These are phyloP conservation scores for Adelphocoris suturalis DNA, from an alignment of 2,888 invertebrate genomes.

Conservation along the genomic window DNA sequence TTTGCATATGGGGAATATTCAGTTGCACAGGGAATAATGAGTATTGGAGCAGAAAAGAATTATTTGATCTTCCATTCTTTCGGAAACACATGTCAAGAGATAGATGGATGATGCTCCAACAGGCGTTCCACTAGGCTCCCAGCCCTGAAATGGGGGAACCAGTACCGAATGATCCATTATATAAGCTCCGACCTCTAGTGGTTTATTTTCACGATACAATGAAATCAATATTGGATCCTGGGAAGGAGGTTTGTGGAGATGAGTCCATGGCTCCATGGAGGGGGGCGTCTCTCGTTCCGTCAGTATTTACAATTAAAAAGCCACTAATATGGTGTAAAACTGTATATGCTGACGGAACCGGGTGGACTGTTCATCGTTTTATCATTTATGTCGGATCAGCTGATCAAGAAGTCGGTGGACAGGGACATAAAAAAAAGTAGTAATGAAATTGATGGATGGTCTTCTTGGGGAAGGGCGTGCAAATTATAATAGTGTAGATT, in stretches of 20 bases:
- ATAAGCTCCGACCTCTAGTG: slow-evolving; percentile 77
- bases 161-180: background rate
- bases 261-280: slow-evolving; percentile 78
- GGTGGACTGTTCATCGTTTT: slow-evolving; percentile 76
- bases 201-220: slow-evolving; percentile 78
- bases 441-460: slow-evolving; percentile 44
- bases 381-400: slow-evolving; percentile 75
- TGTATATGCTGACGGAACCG: slow-evolving; percentile 77
- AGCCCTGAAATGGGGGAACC: background rate
- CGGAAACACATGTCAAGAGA: slow-evolving; percentile 27
- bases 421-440: slow-evolving; percentile 38
- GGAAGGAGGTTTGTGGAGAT: slow-evolving; percentile 77
- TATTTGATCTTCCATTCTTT: slow-evolving; percentile 11
- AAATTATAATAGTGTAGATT: slow-evolving; percentile 68
- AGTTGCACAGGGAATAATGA: background rate
- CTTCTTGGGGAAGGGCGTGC: slow-evolving; percentile 62
- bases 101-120: slow-evolving; percentile 19
- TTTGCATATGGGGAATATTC: slow-evolving; percentile 22
- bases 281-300: slow-evolving; percentile 77
- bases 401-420: slow-evolving; percentile 74
- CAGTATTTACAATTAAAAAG: slow-evolving; percentile 78
- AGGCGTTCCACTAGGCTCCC: background rate
- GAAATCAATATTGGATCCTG: slow-evolving; percentile 77
- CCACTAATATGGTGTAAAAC: slow-evolving; percentile 78
- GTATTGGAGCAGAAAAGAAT: slow-evolving; percentile 5